Conservation (phyloP, 1,140 invertebrate genomes). For the Popillia japonica region DNA sequence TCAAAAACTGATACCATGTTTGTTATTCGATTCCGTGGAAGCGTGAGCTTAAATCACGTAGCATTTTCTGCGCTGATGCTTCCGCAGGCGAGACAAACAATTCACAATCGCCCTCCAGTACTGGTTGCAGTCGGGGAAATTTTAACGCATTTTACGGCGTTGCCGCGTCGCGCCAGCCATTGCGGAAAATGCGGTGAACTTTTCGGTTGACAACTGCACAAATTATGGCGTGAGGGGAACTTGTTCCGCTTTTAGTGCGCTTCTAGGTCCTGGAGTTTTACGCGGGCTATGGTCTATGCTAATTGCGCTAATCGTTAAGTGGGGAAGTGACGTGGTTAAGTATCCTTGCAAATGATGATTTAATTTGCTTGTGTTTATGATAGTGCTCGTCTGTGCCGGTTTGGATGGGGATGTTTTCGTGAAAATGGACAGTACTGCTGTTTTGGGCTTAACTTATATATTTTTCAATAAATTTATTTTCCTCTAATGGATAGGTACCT, state of each 20-base stretch:
- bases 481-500: too few species aligned
- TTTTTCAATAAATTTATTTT: too few species aligned
- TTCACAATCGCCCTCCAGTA: too few species aligned
- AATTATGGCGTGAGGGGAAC: background rate
- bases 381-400: too few species aligned
- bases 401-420: too few species aligned
- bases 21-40: background rate
- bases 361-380: background rate
- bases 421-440: too few species aligned
- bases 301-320: background rate
- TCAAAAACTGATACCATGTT: too few species aligned
- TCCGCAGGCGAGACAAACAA: too few species aligned
- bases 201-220: background rate
- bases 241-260: background rate
- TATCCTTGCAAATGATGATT: background rate
- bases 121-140: too few species aligned
- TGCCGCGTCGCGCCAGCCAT: background rate
- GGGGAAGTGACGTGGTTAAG: background rate
- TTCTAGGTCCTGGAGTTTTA: background rate
- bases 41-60: background rate
- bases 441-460: too few species aligned
- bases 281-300: background rate
- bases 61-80: background rate
- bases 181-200: background rate
- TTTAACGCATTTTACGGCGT: background rate